Base-by-base conservation (phyloP, 2,113 vertebrate genomes). In the Thinocorus orbignyianus region DNA sequence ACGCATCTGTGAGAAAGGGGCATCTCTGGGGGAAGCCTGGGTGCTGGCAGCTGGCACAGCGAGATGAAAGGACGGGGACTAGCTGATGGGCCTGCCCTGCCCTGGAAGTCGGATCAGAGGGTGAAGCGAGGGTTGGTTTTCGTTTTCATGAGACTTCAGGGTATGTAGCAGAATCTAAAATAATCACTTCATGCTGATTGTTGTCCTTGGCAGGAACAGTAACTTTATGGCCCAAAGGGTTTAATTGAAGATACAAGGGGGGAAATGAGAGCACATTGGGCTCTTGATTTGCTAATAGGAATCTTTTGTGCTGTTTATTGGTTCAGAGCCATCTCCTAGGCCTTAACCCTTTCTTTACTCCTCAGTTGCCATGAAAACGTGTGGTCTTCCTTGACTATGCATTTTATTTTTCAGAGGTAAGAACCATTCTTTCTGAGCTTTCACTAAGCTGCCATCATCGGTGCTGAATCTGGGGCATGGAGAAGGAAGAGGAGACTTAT, bases 311-410 rank as follows among this genome's bases (percentile, higher is more conserved):
- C 62, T 46, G 70, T 76, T 89, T 57, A 74, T 44, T 96, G 96
- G 86, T 96, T 91, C 44, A 3, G 65, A 92, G 96, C 95, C 96
- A 96, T 91, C 88, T 92, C 86, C 80, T 84, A 84, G 92, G 76
- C 81, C 95, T 96, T 96, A 94, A 96, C 92, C 49, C 93, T 94
- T 95, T 93, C 92, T 94, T 94, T 92, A 91, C 86, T 96, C 77
- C 73, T 93, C 86, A 81, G 96, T 97, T 96, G 71, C 95, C 88
- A 93, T 89, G 96, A 93, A 93, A 93, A 95, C 95, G 31, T 13
- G 64, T 31, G 26, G 82, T 74, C 64, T 92, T 92, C 76, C 93
- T 96, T 35, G 73, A 81, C 93, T 92, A 96, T 95, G 93, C 73
- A 18, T 60, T 77, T 84, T 88, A 65, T 81, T 83, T 83, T 48